A percentile compares a stretch with the other conserved stretches of the same genome.
These are phyloP conservation scores for Andrena fulva DNA, from an alignment of 2,888 invertebrate species.

Conservation along the genomic window DNA sequence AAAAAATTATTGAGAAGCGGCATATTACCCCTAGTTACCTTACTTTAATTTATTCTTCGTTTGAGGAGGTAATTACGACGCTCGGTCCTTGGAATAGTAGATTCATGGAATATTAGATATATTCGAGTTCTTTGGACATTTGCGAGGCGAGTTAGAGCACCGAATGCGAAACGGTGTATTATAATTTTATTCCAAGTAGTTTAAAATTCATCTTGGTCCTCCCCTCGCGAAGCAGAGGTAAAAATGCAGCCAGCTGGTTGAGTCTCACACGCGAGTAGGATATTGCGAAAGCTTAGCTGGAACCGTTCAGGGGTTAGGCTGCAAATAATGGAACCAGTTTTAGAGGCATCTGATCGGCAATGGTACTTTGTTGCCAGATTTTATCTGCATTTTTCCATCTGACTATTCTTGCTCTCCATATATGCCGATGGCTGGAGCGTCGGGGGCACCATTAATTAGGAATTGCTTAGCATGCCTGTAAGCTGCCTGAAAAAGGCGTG, in stretches of 20 bases:
- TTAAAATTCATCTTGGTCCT: too few relatives aligned
- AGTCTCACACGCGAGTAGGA: neutral
- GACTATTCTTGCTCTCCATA: constrained; percentile 31
- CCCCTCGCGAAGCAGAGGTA: too few relatives aligned
- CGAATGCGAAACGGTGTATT: too few relatives aligned
- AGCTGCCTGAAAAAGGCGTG: constrained; percentile 31
- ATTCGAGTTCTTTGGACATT: too few relatives aligned
- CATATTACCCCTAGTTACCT: too few relatives aligned
- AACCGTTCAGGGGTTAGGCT: neutral
- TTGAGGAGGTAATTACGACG: too few relatives aligned
- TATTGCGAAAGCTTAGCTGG: neutral
- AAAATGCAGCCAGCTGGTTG: neutral
- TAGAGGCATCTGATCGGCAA: constrained; percentile 16
- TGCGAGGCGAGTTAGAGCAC: too few relatives aligned
- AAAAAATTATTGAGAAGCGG: too few relatives aligned
- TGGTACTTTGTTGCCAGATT: constrained; percentile 43
- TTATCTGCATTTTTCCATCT: constrained; percentile 31
- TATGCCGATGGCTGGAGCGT: constrained; percentile 19
- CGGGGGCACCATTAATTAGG: constrained; percentile 40
- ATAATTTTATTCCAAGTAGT: too few relatives aligned
- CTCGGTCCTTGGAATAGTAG: too few relatives aligned
- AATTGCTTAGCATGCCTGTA: constrained; percentile 28
- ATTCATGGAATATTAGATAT: too few relatives aligned
- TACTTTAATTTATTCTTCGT: too few relatives aligned
- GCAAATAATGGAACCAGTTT: constrained; percentile 25